phyloP scores from a whole-genome alignment of 2,113 vertebrate species.

The Crotophaga sulcirostris region DNA sequence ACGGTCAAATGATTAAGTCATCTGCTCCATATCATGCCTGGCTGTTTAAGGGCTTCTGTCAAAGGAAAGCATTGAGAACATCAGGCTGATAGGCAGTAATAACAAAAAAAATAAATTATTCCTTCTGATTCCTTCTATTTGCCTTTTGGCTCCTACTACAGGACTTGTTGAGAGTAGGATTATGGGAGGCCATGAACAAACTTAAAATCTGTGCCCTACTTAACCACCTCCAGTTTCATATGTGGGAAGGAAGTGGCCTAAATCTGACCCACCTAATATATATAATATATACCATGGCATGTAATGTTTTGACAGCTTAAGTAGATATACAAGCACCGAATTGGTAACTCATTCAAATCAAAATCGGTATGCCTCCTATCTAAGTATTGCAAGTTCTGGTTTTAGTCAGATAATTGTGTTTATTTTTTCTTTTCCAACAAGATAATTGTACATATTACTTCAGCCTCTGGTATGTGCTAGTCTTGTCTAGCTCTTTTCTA shows the following conservation, averaged over 20 bases:
- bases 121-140: not conserved
- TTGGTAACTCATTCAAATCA: conserved; percentile 48
- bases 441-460: conserved; percentile 52
- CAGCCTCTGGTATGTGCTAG: conserved; percentile 60
- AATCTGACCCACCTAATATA: conserved; percentile 58
- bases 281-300: conserved; percentile 35
- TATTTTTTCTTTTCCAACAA: conserved; percentile 64
- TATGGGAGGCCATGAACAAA: not conserved
- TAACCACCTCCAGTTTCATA: conserved; percentile 17
- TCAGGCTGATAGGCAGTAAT: not conserved
- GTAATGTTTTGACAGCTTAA: conserved; percentile 70
- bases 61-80: not conserved
- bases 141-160: not conserved
- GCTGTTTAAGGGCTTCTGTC: conserved; percentile 1
- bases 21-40: not conserved
- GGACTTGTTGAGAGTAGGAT: conserved; percentile 11
- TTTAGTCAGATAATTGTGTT: conserved; percentile 67
- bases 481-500: conserved; percentile 24
- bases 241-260: conserved; percentile 67
- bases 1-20: conserved; percentile 1
- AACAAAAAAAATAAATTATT: not conserved
- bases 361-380: conserved; percentile 54
- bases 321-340: conserved; percentile 2
- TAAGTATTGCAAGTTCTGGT: conserved; percentile 56
- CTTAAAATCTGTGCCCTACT: conserved; percentile 19